phyloP scores from a whole-genome alignment of 2,888 invertebrate genomes.

The Lasiommata megera region DNA sequence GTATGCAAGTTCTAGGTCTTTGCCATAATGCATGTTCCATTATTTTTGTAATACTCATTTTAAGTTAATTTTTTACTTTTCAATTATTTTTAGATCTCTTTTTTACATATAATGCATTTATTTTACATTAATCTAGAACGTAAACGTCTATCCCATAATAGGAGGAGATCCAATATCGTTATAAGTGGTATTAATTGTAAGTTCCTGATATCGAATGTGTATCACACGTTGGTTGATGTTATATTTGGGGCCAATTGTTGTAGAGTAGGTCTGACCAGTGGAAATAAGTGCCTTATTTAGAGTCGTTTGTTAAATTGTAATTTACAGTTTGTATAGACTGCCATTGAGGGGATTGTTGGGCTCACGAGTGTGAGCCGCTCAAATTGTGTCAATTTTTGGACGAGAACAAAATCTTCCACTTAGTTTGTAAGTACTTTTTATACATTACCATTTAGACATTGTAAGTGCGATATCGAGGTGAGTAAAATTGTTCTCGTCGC shows the following conservation, averaged over 20 bases:
- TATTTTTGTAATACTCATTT: constrained; percentile 79
- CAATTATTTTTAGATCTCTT: constrained; percentile 79
- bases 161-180: constrained; percentile 46
- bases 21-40: constrained; percentile 83
- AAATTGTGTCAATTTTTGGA: constrained; percentile 47
- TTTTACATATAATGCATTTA: constrained; percentile 78
- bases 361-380: constrained; percentile 37
- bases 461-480: constrained; percentile 56
- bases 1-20: constrained; percentile 78
- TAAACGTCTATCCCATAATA: constrained; percentile 52
- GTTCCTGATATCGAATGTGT: constrained; percentile 62
- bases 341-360: constrained; percentile 47
- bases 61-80: constrained; percentile 72
- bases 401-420: constrained; percentile 70
- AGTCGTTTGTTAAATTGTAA: constrained; percentile 45
- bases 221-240: constrained; percentile 47
- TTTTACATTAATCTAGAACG: constrained; percentile 64
- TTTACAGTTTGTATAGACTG: constrained; percentile 50
- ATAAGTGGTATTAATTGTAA: constrained; percentile 44
- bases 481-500: constrained; percentile 27
- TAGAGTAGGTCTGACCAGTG: constrained; percentile 47
- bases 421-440: constrained; percentile 72
- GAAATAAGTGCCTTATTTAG: constrained; percentile 63
- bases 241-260: constrained; percentile 57
- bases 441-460: constrained; percentile 78